A percentile compares a stretch with the other conserved stretches of the same genome.
Evolutionary conservation across 1,140 invertebrate genomes (phyloP).

Genomic region (Macrobrachium rosenbergii): DNA sequence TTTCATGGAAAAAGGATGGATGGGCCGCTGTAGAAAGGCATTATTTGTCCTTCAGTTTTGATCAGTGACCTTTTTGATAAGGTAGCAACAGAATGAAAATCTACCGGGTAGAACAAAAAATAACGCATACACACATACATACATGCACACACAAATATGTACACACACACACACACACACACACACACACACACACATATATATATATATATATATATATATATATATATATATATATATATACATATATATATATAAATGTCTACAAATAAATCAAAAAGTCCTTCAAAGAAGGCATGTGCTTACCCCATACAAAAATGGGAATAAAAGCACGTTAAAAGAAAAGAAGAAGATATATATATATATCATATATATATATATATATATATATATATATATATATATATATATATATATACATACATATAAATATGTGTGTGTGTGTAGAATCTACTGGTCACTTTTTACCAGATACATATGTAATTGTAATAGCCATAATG

Average conservation of each 20-base stretch:
- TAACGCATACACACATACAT: background rate
- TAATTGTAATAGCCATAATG: no score
- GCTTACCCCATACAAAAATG: no score
- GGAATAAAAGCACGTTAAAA: no score
- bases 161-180: background rate
- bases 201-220: background rate
- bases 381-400: background rate
- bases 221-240: background rate
- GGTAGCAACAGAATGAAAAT: background rate
- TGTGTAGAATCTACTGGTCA: no score
- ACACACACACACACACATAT: background rate
- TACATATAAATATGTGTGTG: no score
- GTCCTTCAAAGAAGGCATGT: no score
- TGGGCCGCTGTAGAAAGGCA: background rate
- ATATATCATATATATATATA: no score
- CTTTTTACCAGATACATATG: no score
- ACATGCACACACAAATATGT: background rate
- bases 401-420: no score
- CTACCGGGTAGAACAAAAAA: background rate
- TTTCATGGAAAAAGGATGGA: conserved; percentile 13
- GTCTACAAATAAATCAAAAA: no score
- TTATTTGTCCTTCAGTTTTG: conserved; percentile 6
- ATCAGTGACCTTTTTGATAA: background rate
- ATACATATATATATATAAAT: background rate
- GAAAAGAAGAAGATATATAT: no score